phyloP scores from a whole-genome alignment of 2,113 vertebrate species.

The Corvus cornix region DNA sequence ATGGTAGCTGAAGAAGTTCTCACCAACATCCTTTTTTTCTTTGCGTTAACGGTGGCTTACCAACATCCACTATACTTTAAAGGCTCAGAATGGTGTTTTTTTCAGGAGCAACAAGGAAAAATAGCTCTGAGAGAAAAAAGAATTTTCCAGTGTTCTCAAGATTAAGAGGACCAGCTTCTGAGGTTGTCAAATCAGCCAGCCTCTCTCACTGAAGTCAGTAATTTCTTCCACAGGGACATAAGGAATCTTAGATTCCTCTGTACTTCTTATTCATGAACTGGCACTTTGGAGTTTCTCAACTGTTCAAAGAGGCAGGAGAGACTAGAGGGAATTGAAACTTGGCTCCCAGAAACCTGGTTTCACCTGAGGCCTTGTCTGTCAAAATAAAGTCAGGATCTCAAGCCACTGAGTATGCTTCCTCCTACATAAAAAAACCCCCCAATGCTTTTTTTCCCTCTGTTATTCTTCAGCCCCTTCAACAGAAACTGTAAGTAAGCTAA shows the following conservation, averaged over 20 bases:
- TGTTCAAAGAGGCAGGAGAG: neutral
- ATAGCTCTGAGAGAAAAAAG: neutral
- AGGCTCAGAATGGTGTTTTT: neutral
- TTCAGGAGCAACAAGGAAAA: neutral
- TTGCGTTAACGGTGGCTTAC: neutral
- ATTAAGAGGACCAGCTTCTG: neutral
- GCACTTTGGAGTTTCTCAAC: neutral
- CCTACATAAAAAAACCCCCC: neutral
- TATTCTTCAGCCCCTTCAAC: neutral
- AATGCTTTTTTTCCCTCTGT: fast-evolving
- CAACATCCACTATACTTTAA: neutral
- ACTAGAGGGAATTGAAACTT: neutral
- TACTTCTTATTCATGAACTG: neutral
- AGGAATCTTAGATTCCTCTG: neutral
- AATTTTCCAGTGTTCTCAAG: neutral
- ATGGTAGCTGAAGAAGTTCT: neutral
- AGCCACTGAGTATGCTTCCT: neutral
- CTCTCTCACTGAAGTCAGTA: neutral
- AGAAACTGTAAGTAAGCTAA: neutral
- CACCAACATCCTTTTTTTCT: neutral
- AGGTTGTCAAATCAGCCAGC: neutral
- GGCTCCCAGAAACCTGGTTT: neutral
- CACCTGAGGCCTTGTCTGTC: neutral
- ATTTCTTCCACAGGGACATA: neutral
- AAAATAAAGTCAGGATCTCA: neutral